Base-by-base conservation (phyloP, 2,888 invertebrate species). In the Macaria notata region DNA sequence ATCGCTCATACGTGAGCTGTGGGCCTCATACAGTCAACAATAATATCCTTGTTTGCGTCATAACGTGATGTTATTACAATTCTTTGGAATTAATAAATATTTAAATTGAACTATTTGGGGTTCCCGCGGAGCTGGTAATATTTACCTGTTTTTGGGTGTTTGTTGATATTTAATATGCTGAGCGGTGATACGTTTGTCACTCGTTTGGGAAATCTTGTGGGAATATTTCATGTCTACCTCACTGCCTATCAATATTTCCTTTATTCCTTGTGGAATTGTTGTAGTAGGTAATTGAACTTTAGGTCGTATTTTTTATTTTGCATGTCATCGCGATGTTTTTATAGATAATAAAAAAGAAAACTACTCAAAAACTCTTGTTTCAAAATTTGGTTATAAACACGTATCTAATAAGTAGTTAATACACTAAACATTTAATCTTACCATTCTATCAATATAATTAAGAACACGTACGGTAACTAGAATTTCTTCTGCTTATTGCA, bases 1-100 rank as follows among this genome's bases (percentile, higher is more conserved):
- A 79, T 76, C 74, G 78, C 71, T 78, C 76, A 75, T 79, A 87
- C 89, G 88, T 88, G 88, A 66, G 76, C 77, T 88, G 86, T 84
- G 88, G 86, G 86, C 70, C 63, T 62, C 72, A 72, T 68, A 76
- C 73, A 69, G 72, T 72, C 61, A 56, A 68, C 72, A 71, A 72
- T 76, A 72, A 74, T 73, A 76, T 78, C 76, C 74, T 75, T 78
- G 76, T 79, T 81, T 81, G 76, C 76, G 72, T 78, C 79, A 79
- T 76, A 75, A 75, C 71, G 65, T 74, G 70, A 71, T 69, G 71
- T 73, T 74, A 75, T 75, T 72, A 72, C 70, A 72, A 73, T 73
- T 75, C 71, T 66, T 68, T 68, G 60, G 62, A 68, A 67, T 71
- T 61, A 61, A 69, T 63, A 56, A 63, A 68, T 68, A 66, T 61